Percentiles rank a stretch among this genome's conserved stretches.
Evolutionary conservation across 23 tunicate genomes (phyloP).

Genomic region (Phallusia fumigata): DNA sequence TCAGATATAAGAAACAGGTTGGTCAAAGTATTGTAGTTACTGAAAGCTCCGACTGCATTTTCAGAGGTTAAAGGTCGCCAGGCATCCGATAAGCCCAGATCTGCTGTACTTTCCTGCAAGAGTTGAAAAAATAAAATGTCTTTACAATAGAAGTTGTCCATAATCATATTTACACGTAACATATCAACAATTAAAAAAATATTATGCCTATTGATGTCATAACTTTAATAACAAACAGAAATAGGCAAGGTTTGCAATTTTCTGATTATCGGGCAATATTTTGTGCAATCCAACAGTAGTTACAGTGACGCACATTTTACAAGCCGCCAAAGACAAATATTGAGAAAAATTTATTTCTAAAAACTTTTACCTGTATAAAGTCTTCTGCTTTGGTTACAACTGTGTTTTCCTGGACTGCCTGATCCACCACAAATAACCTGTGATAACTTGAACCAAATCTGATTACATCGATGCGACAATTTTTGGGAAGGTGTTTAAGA

Average conservation of each 20-base stretch:
- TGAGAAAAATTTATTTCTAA: too few species aligned
- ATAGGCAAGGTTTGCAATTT: too few species aligned
- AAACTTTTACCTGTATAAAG: slow-evolving; percentile 34
- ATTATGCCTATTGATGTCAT: too few species aligned
- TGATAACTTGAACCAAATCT: slow-evolving; percentile 56
- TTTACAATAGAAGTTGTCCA: too few species aligned
- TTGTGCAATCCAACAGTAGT: too few species aligned
- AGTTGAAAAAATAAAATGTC: too few species aligned
- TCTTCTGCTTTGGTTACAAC: slow-evolving; percentile 24
- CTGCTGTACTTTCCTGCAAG: slow-evolving; percentile 10
- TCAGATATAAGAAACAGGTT: slow-evolving; percentile 73
- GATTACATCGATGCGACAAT: slow-evolving; percentile 41
- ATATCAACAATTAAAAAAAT: too few species aligned
- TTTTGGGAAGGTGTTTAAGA: slow-evolving; percentile 39
- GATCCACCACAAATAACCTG: slow-evolving; percentile 48
- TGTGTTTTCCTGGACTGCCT: slow-evolving; percentile 9
- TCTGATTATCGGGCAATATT: too few species aligned
- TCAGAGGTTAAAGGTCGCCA: slow-evolving; percentile 48
- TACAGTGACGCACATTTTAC: too few species aligned
- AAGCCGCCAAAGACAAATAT: too few species aligned
- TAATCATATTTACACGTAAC: too few species aligned
- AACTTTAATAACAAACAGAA: too few species aligned
- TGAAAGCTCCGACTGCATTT: background rate
- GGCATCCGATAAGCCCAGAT: slow-evolving; percentile 23
- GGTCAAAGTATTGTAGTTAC: background rate